Percentiles rank a stretch among this genome's conserved stretches.
Conservation (phyloP, 2,113 vertebrate species). For the Thermophis baileyi region DNA sequence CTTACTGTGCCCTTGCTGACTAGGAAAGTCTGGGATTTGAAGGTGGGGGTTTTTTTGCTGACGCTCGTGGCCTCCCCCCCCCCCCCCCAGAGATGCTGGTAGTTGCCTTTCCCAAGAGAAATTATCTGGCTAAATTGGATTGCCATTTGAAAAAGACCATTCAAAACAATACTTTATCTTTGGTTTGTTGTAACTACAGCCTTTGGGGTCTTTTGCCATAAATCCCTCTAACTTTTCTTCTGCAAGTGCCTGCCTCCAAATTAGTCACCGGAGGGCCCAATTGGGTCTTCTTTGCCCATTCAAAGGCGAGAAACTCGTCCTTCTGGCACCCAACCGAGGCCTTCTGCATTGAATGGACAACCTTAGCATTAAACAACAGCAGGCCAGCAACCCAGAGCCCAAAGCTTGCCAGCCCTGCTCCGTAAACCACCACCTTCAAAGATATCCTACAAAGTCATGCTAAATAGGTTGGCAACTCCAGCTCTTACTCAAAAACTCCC, state of each 20-base stretch:
- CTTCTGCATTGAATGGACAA: background rate
- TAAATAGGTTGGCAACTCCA: background rate
- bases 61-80: too few relatives aligned
- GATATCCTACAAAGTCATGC: background rate
- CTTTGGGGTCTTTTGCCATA: background rate
- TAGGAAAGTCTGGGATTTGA: background rate
- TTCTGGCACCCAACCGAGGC: background rate
- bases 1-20: background rate
- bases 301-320: background rate
- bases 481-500: background rate
- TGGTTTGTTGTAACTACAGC: background rate
- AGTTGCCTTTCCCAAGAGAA: background rate
- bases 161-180: background rate
- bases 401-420: background rate
- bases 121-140: background rate
- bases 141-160: background rate
- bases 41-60: too few relatives aligned
- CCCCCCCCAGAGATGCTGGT: too few relatives aligned
- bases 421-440: background rate
- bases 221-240: background rate
- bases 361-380: background rate
- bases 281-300: background rate
- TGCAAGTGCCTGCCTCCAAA: background rate
- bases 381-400: background rate
- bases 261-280: background rate